Base-by-base conservation (phyloP, 2,888 invertebrate species). In the Leptodirus hochenwartii region DNA sequence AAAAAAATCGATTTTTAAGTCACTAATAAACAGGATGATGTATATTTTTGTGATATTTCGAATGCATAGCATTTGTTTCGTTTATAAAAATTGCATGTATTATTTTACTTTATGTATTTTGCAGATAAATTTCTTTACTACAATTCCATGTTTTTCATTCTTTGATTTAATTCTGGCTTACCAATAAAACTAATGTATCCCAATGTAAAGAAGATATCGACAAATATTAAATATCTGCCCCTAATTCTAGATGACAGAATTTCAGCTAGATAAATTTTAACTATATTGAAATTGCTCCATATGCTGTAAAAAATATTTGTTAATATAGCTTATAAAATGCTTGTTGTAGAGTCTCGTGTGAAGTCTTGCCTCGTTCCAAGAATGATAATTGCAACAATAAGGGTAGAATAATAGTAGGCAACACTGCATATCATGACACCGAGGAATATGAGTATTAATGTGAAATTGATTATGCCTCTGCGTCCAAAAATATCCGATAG, bases 341-440 rank as follows among this genome's bases (percentile, higher is more conserved):
- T n/a, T n/a, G n/a, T n/a, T n/a, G n/a, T n/a, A n/a, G n/a, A n/a
- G n/a, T n/a, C n/a, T n/a, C n/a, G n/a, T n/a, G n/a, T n/a, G n/a
- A n/a, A n/a, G n/a, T n/a, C 17, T 47, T 49, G 58, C 58, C 58
- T 56, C 33, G 49, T 29, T 38, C 58, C 60, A 27, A 59, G 37
- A n/a, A 53, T 36, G 30, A 59, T 50, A 9, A 50, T 41, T 4
- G 52, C 50, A 12, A 53, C 23, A n/a, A 47, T 42, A 10, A 58
- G 42, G 22, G 53, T 42, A 28, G 49, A 42, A 17, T 41, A 41
- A 17, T 46, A 51, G 34, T 56, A 53, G 1, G 55, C 47, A 31
- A 61, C 59, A 1, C 57, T 50, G 11, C 49, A 40, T 8, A 44
- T 37, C 34, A 57, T 51, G 10, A 45, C 43, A 22, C 54, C 44